Evolutionary conservation across 2,888 invertebrate species (phyloP).

Genomic region (Sphaerophoria rueppellii): DNA sequence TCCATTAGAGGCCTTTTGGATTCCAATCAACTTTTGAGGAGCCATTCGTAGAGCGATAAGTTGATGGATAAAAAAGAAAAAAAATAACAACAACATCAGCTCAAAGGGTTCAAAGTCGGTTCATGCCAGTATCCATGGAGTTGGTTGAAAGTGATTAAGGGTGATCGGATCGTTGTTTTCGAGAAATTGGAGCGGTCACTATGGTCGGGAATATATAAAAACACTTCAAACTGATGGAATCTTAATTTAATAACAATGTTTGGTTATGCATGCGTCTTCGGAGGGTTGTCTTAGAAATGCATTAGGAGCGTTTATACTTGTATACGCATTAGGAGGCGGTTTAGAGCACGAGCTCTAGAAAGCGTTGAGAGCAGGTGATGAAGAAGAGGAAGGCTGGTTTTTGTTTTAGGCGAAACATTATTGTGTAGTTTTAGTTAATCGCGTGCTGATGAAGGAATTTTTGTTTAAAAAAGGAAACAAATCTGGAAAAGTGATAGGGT

Average conservation of each 20-base stretch:
- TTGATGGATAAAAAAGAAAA: slow-evolving; percentile 19
- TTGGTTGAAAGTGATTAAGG: slow-evolving; percentile 56
- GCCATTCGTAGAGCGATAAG: slow-evolving; percentile 39
- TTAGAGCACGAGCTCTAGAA: slow-evolving; percentile 13
- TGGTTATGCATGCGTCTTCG: slow-evolving; percentile 53
- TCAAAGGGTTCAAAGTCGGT: slow-evolving; percentile 68
- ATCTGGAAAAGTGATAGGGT: slow-evolving; percentile 5
- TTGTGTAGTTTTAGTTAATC: slow-evolving; percentile 51
- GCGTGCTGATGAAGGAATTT: slow-evolving; percentile 61
- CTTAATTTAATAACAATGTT: slow-evolving; percentile 72
- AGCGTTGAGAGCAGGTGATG: slow-evolving; percentile 43
- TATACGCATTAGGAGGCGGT: neutral
- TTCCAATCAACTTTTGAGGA: slow-evolving; percentile 49
- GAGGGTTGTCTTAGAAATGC: slow-evolving; percentile 50
- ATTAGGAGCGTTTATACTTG: slow-evolving; percentile 34
- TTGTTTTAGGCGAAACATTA: slow-evolving; percentile 2
- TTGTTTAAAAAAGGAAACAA: slow-evolving; percentile 30
- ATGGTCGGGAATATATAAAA: slow-evolving; percentile 46
- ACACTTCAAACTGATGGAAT: slow-evolving; percentile 60
- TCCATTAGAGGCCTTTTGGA: slow-evolving; percentile 21
- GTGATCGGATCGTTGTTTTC: slow-evolving; percentile 33
- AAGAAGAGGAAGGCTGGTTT: slow-evolving; percentile 13
- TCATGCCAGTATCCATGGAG: no score
- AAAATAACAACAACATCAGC: neutral
- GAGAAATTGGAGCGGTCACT: slow-evolving; percentile 62